A percentile compares a stretch with the other conserved stretches of the same genome.
phyloP scores from a whole-genome alignment of 2,888 invertebrate genomes.

The Eubasilissa splendida region DNA sequence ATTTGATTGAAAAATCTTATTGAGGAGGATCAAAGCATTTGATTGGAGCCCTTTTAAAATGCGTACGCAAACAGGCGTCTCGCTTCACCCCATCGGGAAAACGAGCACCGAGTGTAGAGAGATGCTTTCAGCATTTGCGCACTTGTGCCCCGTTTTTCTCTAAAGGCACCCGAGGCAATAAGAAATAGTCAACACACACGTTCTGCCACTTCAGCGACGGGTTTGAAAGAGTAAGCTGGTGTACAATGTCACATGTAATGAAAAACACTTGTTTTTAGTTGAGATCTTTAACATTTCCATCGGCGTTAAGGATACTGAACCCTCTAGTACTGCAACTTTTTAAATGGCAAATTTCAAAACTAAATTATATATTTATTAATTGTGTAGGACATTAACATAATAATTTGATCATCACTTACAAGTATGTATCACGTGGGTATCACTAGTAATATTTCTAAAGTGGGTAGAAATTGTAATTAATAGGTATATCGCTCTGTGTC shows the following conservation, averaged over 20 bases:
- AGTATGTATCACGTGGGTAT: too few species aligned
- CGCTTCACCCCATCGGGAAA: slow-evolving; percentile 3
- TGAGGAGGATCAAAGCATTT: slow-evolving; percentile 25
- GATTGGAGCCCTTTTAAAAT: slow-evolving; percentile 37
- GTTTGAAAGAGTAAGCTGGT: slow-evolving; percentile 16
- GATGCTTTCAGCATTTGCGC: slow-evolving; percentile 26
- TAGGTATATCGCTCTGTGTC: too few species aligned
- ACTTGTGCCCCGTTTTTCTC: slow-evolving; percentile 11
- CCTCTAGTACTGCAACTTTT: too few species aligned
- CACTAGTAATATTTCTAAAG: too few species aligned
- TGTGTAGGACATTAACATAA: too few species aligned
- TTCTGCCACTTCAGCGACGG: slow-evolving; percentile 23
- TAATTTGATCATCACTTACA: too few species aligned
- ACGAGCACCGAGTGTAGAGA: slow-evolving; percentile 1
- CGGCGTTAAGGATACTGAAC: too few species aligned
- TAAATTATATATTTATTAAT: too few species aligned
- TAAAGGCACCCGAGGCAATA: slow-evolving; percentile 7
- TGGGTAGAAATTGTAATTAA: too few species aligned
- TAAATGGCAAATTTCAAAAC: too few species aligned
- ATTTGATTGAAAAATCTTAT: slow-evolving; percentile 23
- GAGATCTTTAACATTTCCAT: too few species aligned
- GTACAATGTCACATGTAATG: neutral
- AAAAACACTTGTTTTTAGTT: neutral
- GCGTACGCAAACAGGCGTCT: slow-evolving; percentile 27
- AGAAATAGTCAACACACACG: slow-evolving; percentile 8